Evolutionary conservation across 2,113 vertebrate species (phyloP).

Genomic region (Furnarius figulus): DNA sequence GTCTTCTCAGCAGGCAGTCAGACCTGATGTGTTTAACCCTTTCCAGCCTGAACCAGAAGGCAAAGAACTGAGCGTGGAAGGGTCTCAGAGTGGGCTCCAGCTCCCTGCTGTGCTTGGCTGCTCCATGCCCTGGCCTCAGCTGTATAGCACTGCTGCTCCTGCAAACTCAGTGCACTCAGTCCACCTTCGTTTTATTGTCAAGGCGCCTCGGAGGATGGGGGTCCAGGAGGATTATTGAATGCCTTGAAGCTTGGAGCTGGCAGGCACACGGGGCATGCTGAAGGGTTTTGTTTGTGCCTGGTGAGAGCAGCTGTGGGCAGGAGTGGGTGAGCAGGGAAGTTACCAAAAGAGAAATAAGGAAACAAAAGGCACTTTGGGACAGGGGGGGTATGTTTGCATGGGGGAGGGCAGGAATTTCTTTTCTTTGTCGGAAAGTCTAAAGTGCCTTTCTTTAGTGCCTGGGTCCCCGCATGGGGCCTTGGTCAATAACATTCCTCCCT

Average conservation of each 20-base stretch:
- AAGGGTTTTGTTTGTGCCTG: conserved; percentile 44
- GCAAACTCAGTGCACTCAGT: not conserved
- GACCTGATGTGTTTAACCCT: conserved; percentile 51
- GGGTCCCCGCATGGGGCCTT: conserved; percentile 49
- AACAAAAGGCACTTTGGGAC: conserved; percentile 21
- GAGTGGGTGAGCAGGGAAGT: conserved; percentile 23
- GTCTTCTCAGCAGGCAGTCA: conserved; percentile 30
- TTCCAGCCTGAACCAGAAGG: not conserved
- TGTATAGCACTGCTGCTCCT: not conserved
- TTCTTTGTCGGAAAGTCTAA: conserved; percentile 52
- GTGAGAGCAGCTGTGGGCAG: conserved; percentile 42
- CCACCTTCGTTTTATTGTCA: not conserved
- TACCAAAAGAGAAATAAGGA: conserved; percentile 39
- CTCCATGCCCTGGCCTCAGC: not conserved
- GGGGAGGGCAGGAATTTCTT: conserved; percentile 55
- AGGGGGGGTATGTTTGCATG: conserved; percentile 46
- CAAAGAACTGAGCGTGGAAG: rapidly evolving
- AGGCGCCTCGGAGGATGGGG: not conserved
- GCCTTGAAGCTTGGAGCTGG: not conserved
- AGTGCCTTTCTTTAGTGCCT: conserved; percentile 63
- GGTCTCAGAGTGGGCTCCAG: not conserved
- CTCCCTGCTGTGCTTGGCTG: not conserved
- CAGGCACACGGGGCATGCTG: not conserved
- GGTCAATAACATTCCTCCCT: conserved; percentile 65
- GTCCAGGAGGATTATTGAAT: not conserved